Percentiles rank a stretch among this genome's conserved stretches.
These are phyloP conservation scores for Chloroceryle amazona DNA, from an alignment of 2,797 vertebrate genomes.

Conservation along the genomic window DNA sequence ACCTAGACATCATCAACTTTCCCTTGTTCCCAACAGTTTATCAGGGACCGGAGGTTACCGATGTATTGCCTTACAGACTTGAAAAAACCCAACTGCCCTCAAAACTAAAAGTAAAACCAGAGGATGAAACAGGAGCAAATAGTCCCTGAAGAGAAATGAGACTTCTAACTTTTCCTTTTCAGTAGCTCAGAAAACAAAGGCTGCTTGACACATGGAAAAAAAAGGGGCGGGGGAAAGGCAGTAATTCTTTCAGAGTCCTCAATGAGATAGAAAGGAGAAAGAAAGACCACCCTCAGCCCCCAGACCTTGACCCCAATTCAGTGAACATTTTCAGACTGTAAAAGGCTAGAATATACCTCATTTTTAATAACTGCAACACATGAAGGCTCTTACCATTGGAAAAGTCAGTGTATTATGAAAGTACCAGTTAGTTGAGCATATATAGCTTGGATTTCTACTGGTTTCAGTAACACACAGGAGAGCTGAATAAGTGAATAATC, in stretches of 20 bases:
- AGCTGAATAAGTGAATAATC: background rate
- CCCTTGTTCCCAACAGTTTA: constrained; percentile 48
- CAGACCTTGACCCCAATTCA: background rate
- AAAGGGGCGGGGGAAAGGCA: background rate
- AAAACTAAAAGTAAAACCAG: background rate
- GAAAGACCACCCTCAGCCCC: background rate
- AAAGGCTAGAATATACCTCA: background rate
- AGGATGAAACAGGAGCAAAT: background rate
- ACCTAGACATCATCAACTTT: constrained; percentile 53
- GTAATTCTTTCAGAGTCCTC: background rate
- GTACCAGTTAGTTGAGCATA: background rate
- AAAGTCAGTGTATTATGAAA: background rate
- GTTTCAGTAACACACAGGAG: background rate
- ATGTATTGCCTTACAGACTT: background rate
- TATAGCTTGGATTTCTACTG: background rate
- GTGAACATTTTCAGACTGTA: background rate
- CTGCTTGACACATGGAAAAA: background rate
- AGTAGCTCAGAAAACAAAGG: background rate
- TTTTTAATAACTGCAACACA: background rate
- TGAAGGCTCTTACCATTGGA: background rate
- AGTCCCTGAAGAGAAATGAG: background rate
- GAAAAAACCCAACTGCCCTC: background rate
- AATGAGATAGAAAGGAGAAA: background rate
- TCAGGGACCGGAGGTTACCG: background rate
- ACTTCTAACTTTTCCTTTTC: background rate